These are phyloP conservation scores for Sphenodon punctatus DNA, from an alignment of 2,797 vertebrate species.

Conservation along the genomic window DNA sequence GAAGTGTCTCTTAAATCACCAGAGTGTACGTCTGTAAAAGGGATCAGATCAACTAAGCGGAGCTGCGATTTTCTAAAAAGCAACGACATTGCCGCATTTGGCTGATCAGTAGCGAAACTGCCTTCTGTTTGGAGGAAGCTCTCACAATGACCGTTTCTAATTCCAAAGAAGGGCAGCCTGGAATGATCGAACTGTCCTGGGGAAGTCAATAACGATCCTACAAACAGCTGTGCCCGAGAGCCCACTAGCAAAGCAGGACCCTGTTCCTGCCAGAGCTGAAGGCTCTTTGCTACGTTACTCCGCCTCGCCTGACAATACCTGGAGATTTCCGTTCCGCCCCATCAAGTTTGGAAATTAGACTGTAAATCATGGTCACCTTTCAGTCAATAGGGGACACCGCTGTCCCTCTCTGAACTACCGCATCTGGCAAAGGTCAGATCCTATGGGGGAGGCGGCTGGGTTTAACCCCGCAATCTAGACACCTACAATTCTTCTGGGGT, in stretches of 20 bases:
- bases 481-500: no score
- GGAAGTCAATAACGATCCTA: neutral
- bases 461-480: no score
- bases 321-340: constrained; percentile 51
- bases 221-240: neutral
- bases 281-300: neutral
- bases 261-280: neutral
- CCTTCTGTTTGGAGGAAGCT: neutral
- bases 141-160: neutral
- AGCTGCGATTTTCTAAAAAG: neutral
- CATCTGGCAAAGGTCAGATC: neutral
- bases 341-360: constrained; percentile 65
- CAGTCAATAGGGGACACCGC: constrained; percentile 10
- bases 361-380: constrained; percentile 50
- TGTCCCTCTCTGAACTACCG: neutral
- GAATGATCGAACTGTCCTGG: neutral
- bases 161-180: neutral
- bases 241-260: neutral
- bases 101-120: neutral
- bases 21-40: neutral
- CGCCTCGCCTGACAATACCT: neutral
- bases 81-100: neutral
- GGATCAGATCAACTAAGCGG: neutral
- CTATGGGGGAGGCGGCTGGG: neutral
- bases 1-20: neutral